phyloP scores from a whole-genome alignment of 2,113 vertebrate species.

The Sigmodon hispidus region DNA sequence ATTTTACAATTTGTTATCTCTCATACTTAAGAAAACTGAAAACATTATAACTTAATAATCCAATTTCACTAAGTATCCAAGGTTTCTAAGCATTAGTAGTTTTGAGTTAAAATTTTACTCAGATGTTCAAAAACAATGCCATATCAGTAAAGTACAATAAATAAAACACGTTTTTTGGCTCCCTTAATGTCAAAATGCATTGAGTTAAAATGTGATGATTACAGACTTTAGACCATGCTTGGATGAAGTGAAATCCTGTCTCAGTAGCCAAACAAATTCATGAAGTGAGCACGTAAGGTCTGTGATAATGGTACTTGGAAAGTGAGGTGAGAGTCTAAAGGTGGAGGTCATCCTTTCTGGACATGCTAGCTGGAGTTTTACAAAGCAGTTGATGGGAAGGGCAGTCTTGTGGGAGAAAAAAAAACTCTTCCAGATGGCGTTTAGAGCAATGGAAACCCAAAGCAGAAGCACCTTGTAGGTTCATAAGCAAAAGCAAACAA shows the following conservation, averaged over 20 bases:
- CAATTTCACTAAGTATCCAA: conserved; percentile 9
- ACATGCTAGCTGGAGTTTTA: neutral
- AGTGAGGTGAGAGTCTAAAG: neutral
- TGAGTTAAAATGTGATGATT: neutral
- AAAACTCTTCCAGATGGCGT: neutral
- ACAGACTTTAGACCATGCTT: neutral
- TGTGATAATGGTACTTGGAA: conserved; percentile 15
- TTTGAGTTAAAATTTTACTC: conserved; percentile 25
- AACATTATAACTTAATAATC: neutral
- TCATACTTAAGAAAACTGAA: neutral
- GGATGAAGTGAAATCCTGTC: neutral
- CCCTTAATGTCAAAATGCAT: neutral
- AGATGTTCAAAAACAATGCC: neutral
- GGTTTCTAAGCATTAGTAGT: neutral
- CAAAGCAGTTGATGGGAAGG: neutral
- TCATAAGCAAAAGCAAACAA: neutral
- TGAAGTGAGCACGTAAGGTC: neutral
- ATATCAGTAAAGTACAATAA: neutral
- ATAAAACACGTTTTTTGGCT: neutral
- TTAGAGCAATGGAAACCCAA: neutral
- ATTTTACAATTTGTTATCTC: neutral
- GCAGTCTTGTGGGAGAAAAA: neutral
- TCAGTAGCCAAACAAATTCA: neutral
- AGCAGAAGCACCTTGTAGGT: neutral
- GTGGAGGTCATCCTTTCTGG: neutral